Conservation (phyloP, 2,888 invertebrate genomes). For the Elaeidobius kamerunicus region DNA sequence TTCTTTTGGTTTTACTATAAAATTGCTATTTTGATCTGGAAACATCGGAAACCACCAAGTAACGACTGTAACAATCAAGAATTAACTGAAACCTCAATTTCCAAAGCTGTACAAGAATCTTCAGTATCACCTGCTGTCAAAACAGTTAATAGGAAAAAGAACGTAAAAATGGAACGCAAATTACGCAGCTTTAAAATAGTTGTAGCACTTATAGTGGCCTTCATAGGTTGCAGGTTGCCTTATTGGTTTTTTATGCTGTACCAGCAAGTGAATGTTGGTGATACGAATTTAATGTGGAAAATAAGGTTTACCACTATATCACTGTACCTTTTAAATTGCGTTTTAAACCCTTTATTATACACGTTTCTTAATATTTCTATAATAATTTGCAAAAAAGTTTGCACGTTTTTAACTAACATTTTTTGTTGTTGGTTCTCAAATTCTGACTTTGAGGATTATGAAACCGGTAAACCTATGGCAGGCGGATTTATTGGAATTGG, state of each 20-base stretch:
- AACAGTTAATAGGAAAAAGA: conserved; percentile 34
- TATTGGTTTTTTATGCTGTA: conserved; percentile 54
- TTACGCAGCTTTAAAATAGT: conserved; percentile 58
- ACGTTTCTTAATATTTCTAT: conserved; percentile 57
- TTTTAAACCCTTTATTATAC: conserved; percentile 59
- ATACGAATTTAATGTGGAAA: conserved; percentile 47
- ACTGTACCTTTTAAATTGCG: conserved; percentile 54
- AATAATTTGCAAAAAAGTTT: conserved; percentile 36
- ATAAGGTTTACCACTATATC: conserved; percentile 52
- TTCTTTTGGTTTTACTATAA: conserved; percentile 54
- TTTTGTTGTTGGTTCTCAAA: conserved; percentile 46
- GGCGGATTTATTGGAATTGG: conserved; percentile 15
- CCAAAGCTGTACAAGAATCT: conserved; percentile 33
- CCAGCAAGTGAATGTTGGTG: conserved; percentile 44
- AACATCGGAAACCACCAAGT: conserved; percentile 47
- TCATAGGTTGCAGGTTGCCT: conserved; percentile 53
- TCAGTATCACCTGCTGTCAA: conserved; percentile 10
- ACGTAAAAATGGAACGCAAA: conserved; percentile 47
- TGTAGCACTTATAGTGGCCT: conserved; percentile 54
- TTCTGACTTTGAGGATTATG: conserved; percentile 47
- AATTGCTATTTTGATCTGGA: conserved; percentile 53
- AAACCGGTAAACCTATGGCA: conserved; percentile 33
- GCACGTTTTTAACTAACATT: conserved; percentile 43
- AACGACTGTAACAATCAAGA: conserved; percentile 32
- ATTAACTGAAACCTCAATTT: conserved; percentile 37